These are phyloP conservation scores for Sebastes fasciatus DNA, from an alignment of 2,113 vertebrate genomes.

Conservation along the genomic window DNA sequence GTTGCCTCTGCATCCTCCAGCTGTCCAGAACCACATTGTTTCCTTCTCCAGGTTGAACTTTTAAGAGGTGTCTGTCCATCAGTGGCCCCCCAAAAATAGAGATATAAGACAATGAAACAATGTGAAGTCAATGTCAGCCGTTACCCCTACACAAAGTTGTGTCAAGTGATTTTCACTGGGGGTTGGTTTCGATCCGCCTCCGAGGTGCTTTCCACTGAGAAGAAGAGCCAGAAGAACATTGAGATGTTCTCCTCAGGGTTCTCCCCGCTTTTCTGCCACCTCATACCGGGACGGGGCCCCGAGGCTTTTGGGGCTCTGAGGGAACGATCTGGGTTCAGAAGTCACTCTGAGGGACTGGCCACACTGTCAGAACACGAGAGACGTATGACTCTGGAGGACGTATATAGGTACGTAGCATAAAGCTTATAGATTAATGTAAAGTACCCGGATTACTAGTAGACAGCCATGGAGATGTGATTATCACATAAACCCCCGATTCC, in stretches of 20 bases:
- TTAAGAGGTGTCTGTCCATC: background rate
- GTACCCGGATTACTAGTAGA: conserved; percentile 28
- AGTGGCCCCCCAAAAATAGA: background rate
- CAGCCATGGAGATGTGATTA: background rate
- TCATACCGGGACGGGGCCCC: conserved; percentile 66
- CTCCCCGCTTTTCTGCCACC: conserved; percentile 69
- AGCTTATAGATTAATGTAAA: conserved; percentile 45
- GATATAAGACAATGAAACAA: conserved; percentile 1
- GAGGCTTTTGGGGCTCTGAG: conserved; percentile 59
- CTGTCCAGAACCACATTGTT: conserved; percentile 4
- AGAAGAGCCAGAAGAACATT: conserved; percentile 57
- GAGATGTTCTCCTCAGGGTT: conserved; percentile 70
- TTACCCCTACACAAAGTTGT: conserved; percentile 33
- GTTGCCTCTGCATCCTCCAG: background rate
- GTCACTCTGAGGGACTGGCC: conserved; percentile 72
- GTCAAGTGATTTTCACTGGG: conserved; percentile 47
- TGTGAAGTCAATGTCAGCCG: conserved; percentile 18
- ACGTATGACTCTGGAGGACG: conserved; percentile 55
- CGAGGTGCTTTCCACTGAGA: conserved; percentile 73
- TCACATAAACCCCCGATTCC: background rate
- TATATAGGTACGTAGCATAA: conserved; percentile 26
- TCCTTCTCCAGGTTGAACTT: background rate
- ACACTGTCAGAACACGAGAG: conserved; percentile 69
- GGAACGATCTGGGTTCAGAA: conserved; percentile 64
- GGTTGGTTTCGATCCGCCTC: conserved; percentile 73